Conservation (phyloP, 2,113 vertebrate species). For the Cromileptes altivelis region DNA sequence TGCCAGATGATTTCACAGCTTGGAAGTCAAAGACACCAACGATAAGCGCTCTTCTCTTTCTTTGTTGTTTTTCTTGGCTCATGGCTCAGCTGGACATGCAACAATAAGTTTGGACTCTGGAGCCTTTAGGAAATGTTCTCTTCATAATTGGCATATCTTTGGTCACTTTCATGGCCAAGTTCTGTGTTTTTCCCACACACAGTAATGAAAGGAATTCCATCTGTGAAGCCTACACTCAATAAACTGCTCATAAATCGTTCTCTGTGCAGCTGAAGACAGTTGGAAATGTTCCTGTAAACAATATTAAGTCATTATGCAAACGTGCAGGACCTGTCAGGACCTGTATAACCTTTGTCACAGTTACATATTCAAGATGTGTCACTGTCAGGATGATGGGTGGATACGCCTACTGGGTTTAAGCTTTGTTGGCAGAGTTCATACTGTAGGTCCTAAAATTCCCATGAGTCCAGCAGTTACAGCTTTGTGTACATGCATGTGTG, state of each 20-base stretch:
- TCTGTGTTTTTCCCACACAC: slow-evolving; percentile 54
- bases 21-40: slow-evolving; percentile 26
- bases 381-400: slow-evolving; percentile 1
- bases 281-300: slow-evolving; percentile 47
- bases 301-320: slow-evolving; percentile 9
- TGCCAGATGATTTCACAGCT: slow-evolving; percentile 41
- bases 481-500: neutral
- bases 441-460: neutral
- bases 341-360: slow-evolving; percentile 42
- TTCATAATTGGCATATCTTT: slow-evolving; percentile 44
- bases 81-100: slow-evolving; percentile 12
- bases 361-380: neutral
- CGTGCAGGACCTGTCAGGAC: slow-evolving; percentile 47
- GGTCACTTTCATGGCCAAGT: slow-evolving; percentile 35
- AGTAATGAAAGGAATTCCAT: neutral
- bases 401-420: neutral
- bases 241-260: slow-evolving; percentile 12
- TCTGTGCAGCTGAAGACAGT: neutral
- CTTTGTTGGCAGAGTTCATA: neutral
- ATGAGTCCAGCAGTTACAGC: neutral
- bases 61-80: slow-evolving; percentile 58
- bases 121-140: slow-evolving; percentile 40
- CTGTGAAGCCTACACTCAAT: slow-evolving; percentile 29
- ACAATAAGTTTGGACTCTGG: slow-evolving; percentile 36
- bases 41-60: slow-evolving; percentile 49